These are phyloP conservation scores for Triplophysa tibetana DNA, from an alignment of 2,113 vertebrate genomes.

Conservation along the genomic window DNA sequence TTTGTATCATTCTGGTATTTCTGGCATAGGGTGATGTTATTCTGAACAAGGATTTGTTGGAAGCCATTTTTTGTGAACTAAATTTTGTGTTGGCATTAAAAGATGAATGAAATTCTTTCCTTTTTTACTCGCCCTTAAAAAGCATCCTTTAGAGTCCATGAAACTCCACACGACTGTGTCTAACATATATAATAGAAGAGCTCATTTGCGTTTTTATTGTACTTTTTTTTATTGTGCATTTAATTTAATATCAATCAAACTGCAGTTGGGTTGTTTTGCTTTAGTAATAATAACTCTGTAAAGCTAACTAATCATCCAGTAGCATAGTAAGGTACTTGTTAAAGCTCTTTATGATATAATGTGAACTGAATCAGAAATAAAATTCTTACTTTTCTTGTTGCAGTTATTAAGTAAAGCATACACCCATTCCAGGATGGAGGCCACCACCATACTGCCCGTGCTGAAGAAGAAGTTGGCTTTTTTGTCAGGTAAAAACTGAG, in stretches of 20 bases:
- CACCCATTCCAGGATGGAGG: constrained; percentile 80
- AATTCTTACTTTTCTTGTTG: neutral
- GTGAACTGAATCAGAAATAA: neutral
- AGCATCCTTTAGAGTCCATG: too few species aligned
- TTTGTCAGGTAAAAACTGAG: constrained; percentile 85
- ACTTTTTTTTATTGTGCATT: too few species aligned
- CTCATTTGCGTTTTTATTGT: too few species aligned
- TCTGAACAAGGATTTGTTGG: neutral
- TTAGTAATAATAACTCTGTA: too few species aligned
- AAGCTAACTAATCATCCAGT: neutral
- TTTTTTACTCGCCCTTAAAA: too few species aligned
- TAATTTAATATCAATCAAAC: too few species aligned
- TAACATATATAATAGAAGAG: too few species aligned
- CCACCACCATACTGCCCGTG: constrained; percentile 86
- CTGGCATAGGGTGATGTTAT: neutral
- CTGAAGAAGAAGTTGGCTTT: constrained; percentile 97
- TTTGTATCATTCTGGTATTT: constrained; percentile 15
- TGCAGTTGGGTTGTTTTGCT: too few species aligned
- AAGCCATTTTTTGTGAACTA: neutral
- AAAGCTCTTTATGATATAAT: neutral
- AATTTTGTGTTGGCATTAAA: constrained; percentile 2
- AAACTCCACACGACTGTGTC: too few species aligned
- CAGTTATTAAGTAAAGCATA: constrained; percentile 31
- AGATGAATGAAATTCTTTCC: neutral
- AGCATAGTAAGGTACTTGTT: neutral